Percentiles rank a stretch among this genome's conserved stretches.
Evolutionary conservation across 2,797 vertebrate genomes (phyloP).

Genomic region (Rhinogobio ventralis): DNA sequence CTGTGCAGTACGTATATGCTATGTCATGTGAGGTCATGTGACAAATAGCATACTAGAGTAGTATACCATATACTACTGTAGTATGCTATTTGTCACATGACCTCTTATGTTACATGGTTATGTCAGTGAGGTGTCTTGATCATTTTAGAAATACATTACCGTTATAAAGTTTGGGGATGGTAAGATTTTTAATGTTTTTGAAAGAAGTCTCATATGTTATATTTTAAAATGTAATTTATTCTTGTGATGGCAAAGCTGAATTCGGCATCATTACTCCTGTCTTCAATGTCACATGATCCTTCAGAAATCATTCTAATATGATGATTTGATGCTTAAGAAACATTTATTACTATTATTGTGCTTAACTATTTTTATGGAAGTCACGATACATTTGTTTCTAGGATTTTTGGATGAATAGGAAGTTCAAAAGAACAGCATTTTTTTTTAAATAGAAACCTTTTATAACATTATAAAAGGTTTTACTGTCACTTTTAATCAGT

Average conservation of each 20-base stretch:
- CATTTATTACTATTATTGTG: too few species aligned
- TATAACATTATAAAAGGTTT: neutral
- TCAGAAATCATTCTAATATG: conserved; percentile 4
- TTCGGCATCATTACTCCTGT: neutral
- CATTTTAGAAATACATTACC: neutral
- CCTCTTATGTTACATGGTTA: too few species aligned
- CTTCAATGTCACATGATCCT: neutral
- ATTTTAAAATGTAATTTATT: neutral
- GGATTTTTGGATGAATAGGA: too few species aligned
- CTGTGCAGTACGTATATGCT: neutral
- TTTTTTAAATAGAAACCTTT: neutral
- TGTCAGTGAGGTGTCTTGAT: neutral
- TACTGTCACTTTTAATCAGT: neutral
- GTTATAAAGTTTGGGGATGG: neutral
- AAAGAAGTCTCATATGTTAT: neutral
- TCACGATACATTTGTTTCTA: too few species aligned
- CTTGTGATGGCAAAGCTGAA: neutral
- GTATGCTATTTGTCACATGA: neutral
- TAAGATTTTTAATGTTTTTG: neutral
- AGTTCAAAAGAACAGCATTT: neutral
- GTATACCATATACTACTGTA: too few species aligned
- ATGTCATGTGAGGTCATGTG: too few species aligned
- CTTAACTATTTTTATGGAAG: too few species aligned
- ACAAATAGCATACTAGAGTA: too few species aligned
- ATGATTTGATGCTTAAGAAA: too few species aligned